Evolutionary conservation across 2,888 invertebrate genomes (phyloP), one percentile per base, ranked within the genome.

Genomic region (Limnephilus auricula): DNA sequence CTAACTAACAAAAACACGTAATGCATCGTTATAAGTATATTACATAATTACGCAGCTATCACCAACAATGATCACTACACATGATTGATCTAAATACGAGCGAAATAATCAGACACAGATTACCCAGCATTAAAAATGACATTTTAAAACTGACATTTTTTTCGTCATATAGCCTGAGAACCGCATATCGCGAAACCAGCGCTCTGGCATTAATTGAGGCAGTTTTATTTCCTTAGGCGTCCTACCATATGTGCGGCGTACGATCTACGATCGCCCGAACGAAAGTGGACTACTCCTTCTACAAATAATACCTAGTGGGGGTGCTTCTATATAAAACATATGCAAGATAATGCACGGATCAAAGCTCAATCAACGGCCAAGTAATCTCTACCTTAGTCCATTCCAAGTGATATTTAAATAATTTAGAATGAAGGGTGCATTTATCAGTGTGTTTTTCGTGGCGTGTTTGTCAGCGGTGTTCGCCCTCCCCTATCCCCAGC

Each of bases 401-500:
- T 37, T 78, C 12, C 40, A 40, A 88, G 45, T 80, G 65, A 80
- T 65, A 25, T 85, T 85, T 86, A 87, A 31, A 80, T 18, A 45
- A 9, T 31, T 91, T 78, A 91, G 88, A 84, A 93, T 93, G 93
- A 92, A 90, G 92, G 92, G 91, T 90, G 90, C 87, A 45, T 84
- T 92, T 32, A 79, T 90, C 34, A 86, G 92, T 90, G 84, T 89
- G 15, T 90, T 92, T 79, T 65, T 95, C 89, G 93, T 95, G 93
- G 94, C 95, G 94, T 95, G 95, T 93, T 94, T 95, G 87, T 93
- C 95, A 93, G 95, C 90, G n/a, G 96, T 94, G 95, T 95, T 94
- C 94, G 92, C 94, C 92, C 93, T 95, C 91, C 95, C 95, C 92
- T 94, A 94, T 90, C 94, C 94, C 40, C 93, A 92, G 90, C 94